phyloP scores from a whole-genome alignment of 1,140 invertebrate genomes.

The Aphelenchoides besseyi region DNA sequence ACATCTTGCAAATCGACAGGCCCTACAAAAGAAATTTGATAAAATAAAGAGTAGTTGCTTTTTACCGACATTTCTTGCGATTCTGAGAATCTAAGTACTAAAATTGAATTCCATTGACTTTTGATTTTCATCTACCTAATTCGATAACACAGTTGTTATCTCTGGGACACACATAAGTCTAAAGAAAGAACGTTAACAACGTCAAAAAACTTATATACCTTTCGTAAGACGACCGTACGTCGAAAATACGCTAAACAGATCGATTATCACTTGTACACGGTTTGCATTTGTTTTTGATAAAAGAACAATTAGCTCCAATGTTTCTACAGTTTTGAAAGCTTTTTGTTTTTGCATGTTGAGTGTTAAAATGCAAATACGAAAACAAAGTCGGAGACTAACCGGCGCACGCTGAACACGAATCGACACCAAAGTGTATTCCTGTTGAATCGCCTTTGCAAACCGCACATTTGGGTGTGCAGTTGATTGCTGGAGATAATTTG shows the following conservation, averaged over 20 bases:
- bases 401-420: constrained; percentile 54
- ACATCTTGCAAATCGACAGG: constrained; percentile 53
- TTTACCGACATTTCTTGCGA: constrained; percentile 48
- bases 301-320: constrained; percentile 21
- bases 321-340: constrained; percentile 33
- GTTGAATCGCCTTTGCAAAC: constrained; percentile 6
- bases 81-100: constrained; percentile 43
- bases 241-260: constrained; percentile 25
- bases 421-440: constrained; percentile 54
- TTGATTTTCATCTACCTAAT: constrained; percentile 26
- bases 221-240: constrained; percentile 48
- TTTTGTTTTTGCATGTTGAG: too few species aligned
- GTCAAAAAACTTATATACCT: too few species aligned
- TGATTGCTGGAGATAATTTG: neutral
- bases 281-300: too few species aligned
- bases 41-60: too few species aligned
- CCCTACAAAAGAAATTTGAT: too few species aligned
- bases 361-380: constrained; percentile 15
- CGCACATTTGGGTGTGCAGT: neutral
- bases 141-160: constrained; percentile 38
- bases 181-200: too few species aligned
- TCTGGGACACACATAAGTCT: constrained; percentile 45
- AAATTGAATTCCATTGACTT: constrained; percentile 21
- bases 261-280: too few species aligned
- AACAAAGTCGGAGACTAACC: too few species aligned